These are phyloP conservation scores for Myotis planiceps DNA, from an alignment of 2,797 vertebrate species.

Conservation along the genomic window DNA sequence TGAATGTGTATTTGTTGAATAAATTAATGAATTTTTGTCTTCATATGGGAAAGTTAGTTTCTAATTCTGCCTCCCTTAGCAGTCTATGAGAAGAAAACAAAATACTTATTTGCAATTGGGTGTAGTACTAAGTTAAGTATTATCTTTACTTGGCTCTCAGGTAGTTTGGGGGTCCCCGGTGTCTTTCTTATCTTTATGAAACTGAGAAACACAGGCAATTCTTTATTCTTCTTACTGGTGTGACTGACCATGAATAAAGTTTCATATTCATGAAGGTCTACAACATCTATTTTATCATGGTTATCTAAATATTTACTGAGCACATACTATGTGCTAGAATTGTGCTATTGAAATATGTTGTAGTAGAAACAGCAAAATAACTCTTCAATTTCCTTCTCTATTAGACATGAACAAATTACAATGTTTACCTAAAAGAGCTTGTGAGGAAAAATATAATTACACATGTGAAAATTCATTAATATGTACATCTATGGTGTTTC, in stretches of 20 bases:
- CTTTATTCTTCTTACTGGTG: background rate
- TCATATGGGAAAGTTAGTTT: background rate
- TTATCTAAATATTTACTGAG: background rate
- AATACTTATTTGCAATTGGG: background rate
- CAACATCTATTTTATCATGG: background rate
- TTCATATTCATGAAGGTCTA: background rate
- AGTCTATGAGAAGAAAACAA: background rate
- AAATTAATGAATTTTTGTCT: background rate
- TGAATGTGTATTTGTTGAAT: background rate
- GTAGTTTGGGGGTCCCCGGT: rapidly evolving
- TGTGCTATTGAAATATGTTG: background rate
- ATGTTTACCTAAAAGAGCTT: background rate
- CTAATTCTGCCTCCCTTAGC: background rate
- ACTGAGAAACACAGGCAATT: background rate
- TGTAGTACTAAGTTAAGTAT: background rate
- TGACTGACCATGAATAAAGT: background rate
- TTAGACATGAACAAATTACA: background rate
- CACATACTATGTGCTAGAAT: background rate
- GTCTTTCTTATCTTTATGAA: background rate
- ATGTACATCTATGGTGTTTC: background rate
- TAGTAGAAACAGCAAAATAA: background rate
- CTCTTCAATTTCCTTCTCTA: background rate
- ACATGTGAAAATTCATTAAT: background rate
- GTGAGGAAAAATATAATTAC: background rate
- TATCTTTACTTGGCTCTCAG: background rate